Evolutionary conservation across 2,113 vertebrate genomes (phyloP), one percentile per base, ranked within the genome.

Genomic region (Gadus macrocephalus): DNA sequence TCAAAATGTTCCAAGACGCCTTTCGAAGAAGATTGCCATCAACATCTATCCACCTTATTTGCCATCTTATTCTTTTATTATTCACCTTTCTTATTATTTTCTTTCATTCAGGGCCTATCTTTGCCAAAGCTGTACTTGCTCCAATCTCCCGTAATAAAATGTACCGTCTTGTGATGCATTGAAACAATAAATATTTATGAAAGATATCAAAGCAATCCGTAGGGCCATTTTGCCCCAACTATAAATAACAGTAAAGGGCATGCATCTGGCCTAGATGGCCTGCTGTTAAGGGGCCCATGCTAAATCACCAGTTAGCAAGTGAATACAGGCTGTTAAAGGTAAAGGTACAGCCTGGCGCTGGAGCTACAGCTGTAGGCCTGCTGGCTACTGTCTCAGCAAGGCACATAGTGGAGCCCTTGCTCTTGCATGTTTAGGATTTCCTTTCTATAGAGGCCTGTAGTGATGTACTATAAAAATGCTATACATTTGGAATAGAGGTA

Each of bases 171-270:
- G 38, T 66, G 67, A 78, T 76, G 75, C 77, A 71, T 67, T 42
- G 56, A 76, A 27, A 71, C 65, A 70, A 79, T 86, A 86, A 81
- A 83, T 83, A 85, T 89, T 87, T 85, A 88, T 82, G 62, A 70
- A 74, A 20, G 62, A 76, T 72, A 78, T 81, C 69, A 86, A 83
- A 80, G 71, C 64, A 78, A 77, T 73, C 63, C 31, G 62, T 73
- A 14, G 64, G 66, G 17, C 11, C 68, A 69, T 60, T 70, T 65
- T 8, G 11, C 3, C 72, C 69, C 0, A 42, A 64, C 64, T 86
- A 84, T 81, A 78, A 83, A 83, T 81, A 82, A 67, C 19, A 72
- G 67, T 75, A 68, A 74, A 66, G 49, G 63, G 56, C 69, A 73
- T 74, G 65, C 58, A 62, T 60, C 66, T 75, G 62, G 70, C 59